Conservation (phyloP, 2,797 vertebrate species). For the Nannoperca obscura region DNA sequence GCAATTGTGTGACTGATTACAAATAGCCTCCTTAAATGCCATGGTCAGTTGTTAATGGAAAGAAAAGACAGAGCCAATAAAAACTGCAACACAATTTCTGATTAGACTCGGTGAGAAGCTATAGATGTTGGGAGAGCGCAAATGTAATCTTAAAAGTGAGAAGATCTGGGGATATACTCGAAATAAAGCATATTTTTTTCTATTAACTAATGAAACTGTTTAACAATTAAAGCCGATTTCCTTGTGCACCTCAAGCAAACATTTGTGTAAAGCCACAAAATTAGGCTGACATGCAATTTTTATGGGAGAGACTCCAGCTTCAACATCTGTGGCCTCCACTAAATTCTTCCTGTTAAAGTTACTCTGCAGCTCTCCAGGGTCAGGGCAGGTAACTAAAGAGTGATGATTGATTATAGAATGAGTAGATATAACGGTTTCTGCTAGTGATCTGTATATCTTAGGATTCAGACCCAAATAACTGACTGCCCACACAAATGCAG, state of each 20-base stretch:
- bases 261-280: constrained; percentile 47
- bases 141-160: constrained; percentile 22
- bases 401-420: constrained; percentile 55
- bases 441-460: constrained; percentile 47
- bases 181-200: constrained; percentile 33
- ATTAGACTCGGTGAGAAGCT: constrained; percentile 41
- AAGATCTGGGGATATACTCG: constrained; percentile 23
- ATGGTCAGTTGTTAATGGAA: constrained; percentile 56
- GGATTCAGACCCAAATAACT: constrained; percentile 52
- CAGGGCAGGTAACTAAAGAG: constrained; percentile 46
- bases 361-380: constrained; percentile 43
- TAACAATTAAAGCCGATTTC: constrained; percentile 49
- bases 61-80: constrained; percentile 43
- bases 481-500: constrained; percentile 27
- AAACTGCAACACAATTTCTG: constrained; percentile 29
- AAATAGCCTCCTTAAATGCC: constrained; percentile 68
- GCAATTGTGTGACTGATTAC: constrained; percentile 67
- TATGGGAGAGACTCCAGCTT: constrained; percentile 38
- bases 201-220: constrained; percentile 31
- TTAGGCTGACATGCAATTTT: constrained; percentile 48
- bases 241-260: constrained; percentile 45
- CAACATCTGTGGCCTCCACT: constrained; percentile 38
- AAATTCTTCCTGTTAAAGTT: constrained; percentile 54
- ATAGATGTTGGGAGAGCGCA: constrained; percentile 39
- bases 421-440: constrained; percentile 52